A percentile compares a stretch with the other conserved stretches of the same genome.
These are phyloP conservation scores for Anomalospiza imberbis DNA, from an alignment of 2,797 vertebrate species.

Conservation along the genomic window DNA sequence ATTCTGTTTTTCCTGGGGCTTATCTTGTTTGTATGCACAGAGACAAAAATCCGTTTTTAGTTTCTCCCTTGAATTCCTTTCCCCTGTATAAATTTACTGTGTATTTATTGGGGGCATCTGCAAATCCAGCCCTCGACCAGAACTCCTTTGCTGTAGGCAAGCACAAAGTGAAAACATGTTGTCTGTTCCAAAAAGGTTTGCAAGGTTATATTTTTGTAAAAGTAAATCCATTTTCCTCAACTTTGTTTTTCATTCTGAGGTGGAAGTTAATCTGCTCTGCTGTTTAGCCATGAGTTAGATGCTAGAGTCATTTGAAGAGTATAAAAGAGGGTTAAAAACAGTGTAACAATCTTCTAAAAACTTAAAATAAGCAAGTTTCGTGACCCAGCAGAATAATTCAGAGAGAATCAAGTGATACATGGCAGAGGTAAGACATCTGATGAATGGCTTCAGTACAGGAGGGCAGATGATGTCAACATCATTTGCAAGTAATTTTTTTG, in stretches of 20 bases:
- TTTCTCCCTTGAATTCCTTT: not conserved
- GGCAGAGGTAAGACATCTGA: slow-evolving; percentile 43
- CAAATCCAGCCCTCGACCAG: too few relatives aligned
- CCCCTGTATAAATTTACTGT: not conserved
- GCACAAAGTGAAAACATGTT: not conserved
- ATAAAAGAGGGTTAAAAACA: not conserved
- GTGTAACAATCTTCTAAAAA: not conserved
- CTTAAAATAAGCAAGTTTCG: not conserved
- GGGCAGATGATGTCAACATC: slow-evolving; percentile 46
- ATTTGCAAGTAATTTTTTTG: slow-evolving; percentile 47
- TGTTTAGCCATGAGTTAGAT: not conserved
- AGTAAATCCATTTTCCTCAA: not conserved
- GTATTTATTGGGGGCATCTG: too few relatives aligned
- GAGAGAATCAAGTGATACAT: not conserved
- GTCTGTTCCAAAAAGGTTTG: not conserved
- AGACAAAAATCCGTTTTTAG: not conserved
- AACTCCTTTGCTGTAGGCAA: not conserved
- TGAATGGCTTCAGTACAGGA: slow-evolving; percentile 15
- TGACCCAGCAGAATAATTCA: slow-evolving; percentile 42
- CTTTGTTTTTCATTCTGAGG: not conserved
- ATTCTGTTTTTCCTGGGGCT: not conserved
- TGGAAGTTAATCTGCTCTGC: not conserved
- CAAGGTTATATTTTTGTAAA: not conserved
- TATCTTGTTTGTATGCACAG: not conserved
- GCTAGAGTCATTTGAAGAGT: not conserved